Conservation (phyloP, 2,113 vertebrate species). For the Microcebus jonahi region DNA sequence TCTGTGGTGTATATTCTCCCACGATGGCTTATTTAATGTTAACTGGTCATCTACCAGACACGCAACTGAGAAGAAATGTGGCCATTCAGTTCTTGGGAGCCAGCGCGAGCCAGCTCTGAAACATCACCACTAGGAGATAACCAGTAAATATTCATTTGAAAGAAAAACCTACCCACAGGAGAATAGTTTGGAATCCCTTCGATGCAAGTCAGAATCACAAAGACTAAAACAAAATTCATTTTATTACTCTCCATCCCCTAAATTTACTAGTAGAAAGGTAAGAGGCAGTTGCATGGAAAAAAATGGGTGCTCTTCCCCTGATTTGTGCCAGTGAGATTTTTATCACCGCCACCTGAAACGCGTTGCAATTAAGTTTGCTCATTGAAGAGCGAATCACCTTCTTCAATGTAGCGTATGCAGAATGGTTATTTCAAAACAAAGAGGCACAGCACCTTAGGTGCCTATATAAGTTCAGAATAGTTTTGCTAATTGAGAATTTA, state of each 20-base stretch:
- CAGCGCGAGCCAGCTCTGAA: not conserved
- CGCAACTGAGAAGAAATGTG: not conserved
- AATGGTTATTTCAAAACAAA: constrained; percentile 72
- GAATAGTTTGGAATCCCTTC: constrained; percentile 9
- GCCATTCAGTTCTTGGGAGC: not conserved
- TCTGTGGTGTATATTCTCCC: not conserved
- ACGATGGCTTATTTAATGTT: not conserved
- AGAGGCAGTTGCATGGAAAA: not conserved
- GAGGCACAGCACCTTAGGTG: constrained; percentile 72
- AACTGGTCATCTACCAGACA: not conserved
- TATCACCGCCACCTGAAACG: not conserved
- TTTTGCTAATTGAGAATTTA: constrained; percentile 81
- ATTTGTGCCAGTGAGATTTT: not conserved
- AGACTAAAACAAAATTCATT: not conserved
- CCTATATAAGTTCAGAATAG: constrained; percentile 67
- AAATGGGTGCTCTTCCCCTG: not conserved
- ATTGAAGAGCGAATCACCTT: constrained; percentile 24
- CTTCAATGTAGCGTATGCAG: constrained; percentile 51
- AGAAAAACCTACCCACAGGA: not conserved
- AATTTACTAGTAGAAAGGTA: not conserved
- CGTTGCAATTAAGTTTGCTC: constrained; percentile 40
- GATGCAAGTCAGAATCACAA: constrained; percentile 29
- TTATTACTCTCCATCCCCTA: not conserved
- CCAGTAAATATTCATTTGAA: not conserved
- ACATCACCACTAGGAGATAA: not conserved